phyloP scores from a whole-genome alignment of 2,888 invertebrate genomes.

The Podabrus alpinus region DNA sequence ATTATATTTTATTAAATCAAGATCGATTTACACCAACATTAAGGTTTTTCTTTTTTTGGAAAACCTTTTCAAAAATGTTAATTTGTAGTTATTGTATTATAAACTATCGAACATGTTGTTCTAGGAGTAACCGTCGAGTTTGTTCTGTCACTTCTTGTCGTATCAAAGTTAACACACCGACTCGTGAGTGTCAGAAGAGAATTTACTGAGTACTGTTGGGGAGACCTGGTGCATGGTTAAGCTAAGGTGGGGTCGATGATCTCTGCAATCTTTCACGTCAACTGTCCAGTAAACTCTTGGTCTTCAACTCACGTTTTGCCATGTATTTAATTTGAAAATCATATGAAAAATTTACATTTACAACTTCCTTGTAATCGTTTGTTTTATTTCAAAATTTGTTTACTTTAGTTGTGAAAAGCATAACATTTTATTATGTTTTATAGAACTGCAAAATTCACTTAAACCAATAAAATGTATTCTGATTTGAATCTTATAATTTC shows the following conservation, averaged over 20 bases:
- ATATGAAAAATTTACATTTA: conserved; percentile 18
- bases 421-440: too few species aligned
- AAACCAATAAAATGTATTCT: not conserved
- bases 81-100: not conserved
- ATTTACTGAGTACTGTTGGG: conserved; percentile 26
- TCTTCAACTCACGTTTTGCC: conserved; percentile 28
- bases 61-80: not conserved
- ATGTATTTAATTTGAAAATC: conserved; percentile 14
- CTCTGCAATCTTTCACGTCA: conserved; percentile 40
- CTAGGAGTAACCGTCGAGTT: not conserved
- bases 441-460: not conserved
- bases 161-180: conserved; percentile 21
- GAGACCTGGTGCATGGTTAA: conserved; percentile 35
- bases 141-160: conserved; percentile 22
- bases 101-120: not conserved
- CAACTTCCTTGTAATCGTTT: not conserved
- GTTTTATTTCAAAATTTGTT: not conserved
- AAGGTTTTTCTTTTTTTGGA: not conserved
- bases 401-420: not conserved
- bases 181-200: conserved; percentile 27
- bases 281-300: conserved; percentile 35
- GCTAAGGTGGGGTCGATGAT: conserved; percentile 41
- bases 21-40: not conserved
- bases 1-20: not conserved
- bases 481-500: not conserved